Evolutionary conservation across 2,888 invertebrate genomes (phyloP).

Genomic region (Melolontha melolontha): DNA sequence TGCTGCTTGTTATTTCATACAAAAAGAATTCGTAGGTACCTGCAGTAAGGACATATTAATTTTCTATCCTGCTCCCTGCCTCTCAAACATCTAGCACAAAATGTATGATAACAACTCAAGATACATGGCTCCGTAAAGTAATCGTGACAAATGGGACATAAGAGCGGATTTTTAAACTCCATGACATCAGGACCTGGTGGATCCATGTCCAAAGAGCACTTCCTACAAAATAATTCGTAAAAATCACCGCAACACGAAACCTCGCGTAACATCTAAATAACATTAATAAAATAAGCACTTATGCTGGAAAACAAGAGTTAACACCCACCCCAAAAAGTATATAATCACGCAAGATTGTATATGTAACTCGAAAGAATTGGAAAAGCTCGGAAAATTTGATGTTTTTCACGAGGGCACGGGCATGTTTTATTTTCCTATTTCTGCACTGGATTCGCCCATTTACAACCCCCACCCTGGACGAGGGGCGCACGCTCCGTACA

Average conservation of each 20-base stretch:
- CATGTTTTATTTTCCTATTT: slow-evolving; percentile 36
- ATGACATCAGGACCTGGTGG: slow-evolving; percentile 60
- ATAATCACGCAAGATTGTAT: slow-evolving; percentile 18
- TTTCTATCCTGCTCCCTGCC: slow-evolving; percentile 73
- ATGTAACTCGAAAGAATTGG: neutral
- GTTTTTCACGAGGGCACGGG: slow-evolving; percentile 26
- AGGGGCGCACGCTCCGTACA: slow-evolving; percentile 14
- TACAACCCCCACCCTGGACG: slow-evolving; percentile 20
- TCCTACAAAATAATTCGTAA: slow-evolving; percentile 41
- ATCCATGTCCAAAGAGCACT: slow-evolving; percentile 60
- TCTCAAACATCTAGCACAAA: slow-evolving; percentile 75
- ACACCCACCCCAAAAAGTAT: slow-evolving; percentile 31
- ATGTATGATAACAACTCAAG: slow-evolving; percentile 77
- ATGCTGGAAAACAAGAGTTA: neutral
- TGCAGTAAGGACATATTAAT: slow-evolving; percentile 76
- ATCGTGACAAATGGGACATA: slow-evolving; percentile 76
- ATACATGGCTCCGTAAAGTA: slow-evolving; percentile 78
- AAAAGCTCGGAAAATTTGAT: slow-evolving; percentile 13
- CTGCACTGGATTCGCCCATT: slow-evolving; percentile 22
- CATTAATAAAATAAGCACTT: neutral
- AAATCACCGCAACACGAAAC: slow-evolving; percentile 8
- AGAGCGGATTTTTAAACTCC: slow-evolving; percentile 71
- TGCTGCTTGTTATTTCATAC: neutral
- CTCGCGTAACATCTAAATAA: neutral
- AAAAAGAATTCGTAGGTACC: slow-evolving; percentile 63